A percentile compares a stretch with the other conserved stretches of the same genome.
Conservation (phyloP, 64 coral and sea anemone genomes). For the Montipora capricornis region DNA sequence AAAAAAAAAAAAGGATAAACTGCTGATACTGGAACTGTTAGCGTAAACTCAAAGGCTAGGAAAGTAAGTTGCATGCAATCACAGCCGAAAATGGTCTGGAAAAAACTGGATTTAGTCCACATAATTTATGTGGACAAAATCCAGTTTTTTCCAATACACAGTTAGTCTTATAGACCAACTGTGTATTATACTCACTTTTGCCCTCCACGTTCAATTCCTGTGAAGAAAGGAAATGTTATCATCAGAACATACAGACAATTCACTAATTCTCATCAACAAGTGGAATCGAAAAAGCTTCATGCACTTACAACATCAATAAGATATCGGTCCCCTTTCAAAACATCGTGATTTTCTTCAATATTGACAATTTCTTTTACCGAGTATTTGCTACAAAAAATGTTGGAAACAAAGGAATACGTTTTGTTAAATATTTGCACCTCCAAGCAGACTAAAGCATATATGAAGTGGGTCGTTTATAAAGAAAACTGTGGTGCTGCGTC, state of each 20-base stretch:
- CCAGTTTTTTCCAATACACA: too few relatives aligned
- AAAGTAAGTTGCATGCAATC: too few relatives aligned
- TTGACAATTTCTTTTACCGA: conserved; percentile 78
- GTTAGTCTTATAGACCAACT: background rate
- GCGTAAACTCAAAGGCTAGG: too few relatives aligned
- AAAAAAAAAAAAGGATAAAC: background rate
- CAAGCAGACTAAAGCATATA: too few relatives aligned
- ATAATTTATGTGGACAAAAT: too few relatives aligned
- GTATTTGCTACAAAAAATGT: conserved; percentile 64
- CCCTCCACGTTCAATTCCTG: conserved; percentile 79
- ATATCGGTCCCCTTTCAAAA: conserved; percentile 93
- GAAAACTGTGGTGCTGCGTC: too few relatives aligned
- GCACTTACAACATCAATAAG: conserved; percentile 90
- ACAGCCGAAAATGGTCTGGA: too few relatives aligned
- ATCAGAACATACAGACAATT: background rate
- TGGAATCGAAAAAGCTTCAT: background rate
- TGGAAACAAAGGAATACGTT: background rate
- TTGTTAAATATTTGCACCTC: too few relatives aligned
- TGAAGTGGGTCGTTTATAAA: too few relatives aligned
- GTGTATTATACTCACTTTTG: conserved; percentile 38
- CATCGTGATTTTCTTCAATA: conserved; percentile 97
- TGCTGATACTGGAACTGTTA: too few relatives aligned
- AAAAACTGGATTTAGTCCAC: too few relatives aligned
- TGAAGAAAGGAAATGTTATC: background rate
- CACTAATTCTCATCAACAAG: background rate